These are phyloP conservation scores for Cherax destructor DNA, from an alignment of 1,140 invertebrate genomes.

Conservation along the genomic window DNA sequence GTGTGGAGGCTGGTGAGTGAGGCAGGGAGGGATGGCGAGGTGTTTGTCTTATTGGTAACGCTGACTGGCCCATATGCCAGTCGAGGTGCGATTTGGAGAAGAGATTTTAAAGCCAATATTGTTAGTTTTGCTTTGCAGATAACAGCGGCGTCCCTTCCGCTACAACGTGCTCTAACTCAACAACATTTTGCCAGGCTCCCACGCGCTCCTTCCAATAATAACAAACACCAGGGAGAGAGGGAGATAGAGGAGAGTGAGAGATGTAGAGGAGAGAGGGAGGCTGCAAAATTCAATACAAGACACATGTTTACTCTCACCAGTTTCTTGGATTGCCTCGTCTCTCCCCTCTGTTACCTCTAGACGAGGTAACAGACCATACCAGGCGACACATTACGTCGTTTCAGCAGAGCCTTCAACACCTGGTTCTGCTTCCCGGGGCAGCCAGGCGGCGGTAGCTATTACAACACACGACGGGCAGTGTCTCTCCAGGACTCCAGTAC, in stretches of 20 bases:
- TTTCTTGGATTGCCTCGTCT: too few relatives aligned
- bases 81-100: constrained; percentile 37
- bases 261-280: neutral
- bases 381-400: too few relatives aligned
- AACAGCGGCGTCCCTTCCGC: constrained; percentile 17
- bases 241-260: constrained; percentile 8
- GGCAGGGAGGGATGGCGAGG: neutral
- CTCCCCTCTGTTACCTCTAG: too few relatives aligned
- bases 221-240: constrained; percentile 1
- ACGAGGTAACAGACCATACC: too few relatives aligned
- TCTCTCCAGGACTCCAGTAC: too few relatives aligned
- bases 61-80: constrained; percentile 45
- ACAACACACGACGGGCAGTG: too few relatives aligned
- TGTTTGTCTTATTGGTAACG: constrained; percentile 27
- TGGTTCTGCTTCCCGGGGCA: too few relatives aligned
- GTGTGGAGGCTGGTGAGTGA: neutral
- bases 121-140: constrained; percentile 48
- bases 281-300: too few relatives aligned
- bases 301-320: too few relatives aligned
- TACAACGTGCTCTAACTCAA: neutral
- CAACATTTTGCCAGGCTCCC: neutral
- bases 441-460: too few relatives aligned
- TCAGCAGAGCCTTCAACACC: too few relatives aligned
- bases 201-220: neutral
- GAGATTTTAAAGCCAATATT: constrained; percentile 54